Conservation (phyloP, 2,113 vertebrate genomes). For the Leucoraja erinaceus region DNA sequence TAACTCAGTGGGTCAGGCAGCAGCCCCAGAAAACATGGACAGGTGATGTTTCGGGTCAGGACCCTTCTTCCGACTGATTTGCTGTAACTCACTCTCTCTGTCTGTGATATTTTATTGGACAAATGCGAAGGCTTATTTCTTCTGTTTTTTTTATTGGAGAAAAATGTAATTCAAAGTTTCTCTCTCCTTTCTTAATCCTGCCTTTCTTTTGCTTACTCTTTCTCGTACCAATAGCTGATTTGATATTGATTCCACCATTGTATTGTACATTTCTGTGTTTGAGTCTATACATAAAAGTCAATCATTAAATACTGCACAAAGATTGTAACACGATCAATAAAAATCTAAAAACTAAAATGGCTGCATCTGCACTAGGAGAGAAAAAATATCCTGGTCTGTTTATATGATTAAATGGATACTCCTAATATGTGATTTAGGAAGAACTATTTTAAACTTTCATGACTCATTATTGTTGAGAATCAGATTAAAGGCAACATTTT, state of each 20-base stretch:
- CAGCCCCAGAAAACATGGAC: too few relatives aligned
- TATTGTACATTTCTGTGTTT: neutral
- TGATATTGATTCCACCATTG: neutral
- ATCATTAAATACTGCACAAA: neutral
- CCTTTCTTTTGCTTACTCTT: too few relatives aligned
- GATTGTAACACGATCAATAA: neutral
- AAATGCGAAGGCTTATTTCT: too few relatives aligned
- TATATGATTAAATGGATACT: neutral
- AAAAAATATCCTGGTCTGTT: neutral
- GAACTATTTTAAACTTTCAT: neutral
- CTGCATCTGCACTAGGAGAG: neutral
- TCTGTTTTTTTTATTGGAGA: too few relatives aligned
- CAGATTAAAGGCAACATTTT: neutral
- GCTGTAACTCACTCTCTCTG: too few relatives aligned
- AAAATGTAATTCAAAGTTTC: too few relatives aligned
- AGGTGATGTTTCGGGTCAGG: too few relatives aligned
- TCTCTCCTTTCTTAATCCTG: too few relatives aligned
- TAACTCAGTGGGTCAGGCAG: too few relatives aligned
- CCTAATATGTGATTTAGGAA: neutral
- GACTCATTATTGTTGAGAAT: neutral
- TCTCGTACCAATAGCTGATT: too few relatives aligned
- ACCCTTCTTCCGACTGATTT: too few relatives aligned
- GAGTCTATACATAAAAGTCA: neutral
- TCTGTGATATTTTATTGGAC: too few relatives aligned
- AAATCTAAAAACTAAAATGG: neutral